Evolutionary conservation across 2,797 vertebrate genomes (phyloP), one percentile per base, ranked within the genome.

Genomic region (Oryzias sinensis): DNA sequence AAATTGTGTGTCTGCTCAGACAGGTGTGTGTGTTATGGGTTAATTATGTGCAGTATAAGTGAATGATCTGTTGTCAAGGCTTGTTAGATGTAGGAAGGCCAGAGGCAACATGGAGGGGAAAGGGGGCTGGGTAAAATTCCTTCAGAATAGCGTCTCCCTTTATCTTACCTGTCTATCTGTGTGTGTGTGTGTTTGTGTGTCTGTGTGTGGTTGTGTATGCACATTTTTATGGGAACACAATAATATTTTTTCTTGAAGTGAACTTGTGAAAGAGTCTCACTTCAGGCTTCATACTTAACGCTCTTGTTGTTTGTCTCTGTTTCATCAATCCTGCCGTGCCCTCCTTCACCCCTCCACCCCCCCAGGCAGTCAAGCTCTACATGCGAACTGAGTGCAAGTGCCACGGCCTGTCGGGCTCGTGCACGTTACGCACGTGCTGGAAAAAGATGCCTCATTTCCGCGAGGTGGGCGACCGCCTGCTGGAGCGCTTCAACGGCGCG

Each of bases 381-480:
- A 97, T 96, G 92, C 91, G 96, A 81, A 97, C 95, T 13, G 97
- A 99, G 73, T 99, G 97, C 80, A 99, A 99, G 75, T 99, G 97
- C 78, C 97, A 98, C 0, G 97, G 97, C 1, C 92, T 99, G 65
- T 99, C 97, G 0, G 96, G 97, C 49, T 98, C 97, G 6, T 99
- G 97, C 91, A 96, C 95, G 0, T 83, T 99, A 73, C 90, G 95
- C 44, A 99, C 97, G 52, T 98, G 97, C 89, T 99, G 97, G 97
- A 94, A 94, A 83, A 98, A 98, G 91, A 96, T 98, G 94, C 96
- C 97, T 13, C 95, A 93, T 68, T 98, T 99, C 85, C 94, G 96
- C 0, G 96, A 99, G 79, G 96, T 98, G 54, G 97, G 97, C 1
- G 93, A 97, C 76, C 94, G 94, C 16, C 88, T 99, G 48, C 91